Base-by-base conservation (phyloP, 1,140 invertebrate genomes). In the Daktulosphaira vitifoliae region DNA sequence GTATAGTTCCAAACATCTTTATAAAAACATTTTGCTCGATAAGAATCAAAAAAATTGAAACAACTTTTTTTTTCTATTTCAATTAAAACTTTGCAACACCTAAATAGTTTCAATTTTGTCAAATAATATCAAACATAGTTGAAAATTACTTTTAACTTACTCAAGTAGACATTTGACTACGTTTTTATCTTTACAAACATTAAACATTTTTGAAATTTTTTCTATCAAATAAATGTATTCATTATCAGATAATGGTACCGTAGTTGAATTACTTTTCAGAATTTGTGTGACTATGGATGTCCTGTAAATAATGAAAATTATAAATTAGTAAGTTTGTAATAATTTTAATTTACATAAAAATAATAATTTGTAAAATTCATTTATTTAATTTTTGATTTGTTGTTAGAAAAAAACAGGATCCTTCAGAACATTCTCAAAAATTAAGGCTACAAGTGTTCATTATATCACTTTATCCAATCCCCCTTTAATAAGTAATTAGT, bases 81-180 rank as follows among this genome's bases (percentile, higher is more conserved):
- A 62, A 62, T 62, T 48, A 62, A 29, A n/a, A 20, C 3, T 15
- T 48, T 18, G 18, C 56, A 62, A 48, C 56, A 62, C 18, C 56
- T 62, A 62, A 18, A 56, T 33, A 22, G 39, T 15, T n/a, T n/a
- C n/a, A n/a, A n/a, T n/a, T n/a, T n/a, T n/a, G n/a, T n/a, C n/a
- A n/a, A n/a, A n/a, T n/a, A n/a, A n/a, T n/a, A n/a, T n/a, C n/a
- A n/a, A n/a, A n/a, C n/a, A n/a, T n/a, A n/a, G n/a, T n/a, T n/a
- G 2, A 38, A 33, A 52, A 37, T 13, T 42, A n/a, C n/a, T 7
- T 15, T 11, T 33, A 11, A 33, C 29, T 33, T 46, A 62, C 56
- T 20, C 22, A 33, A 62, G 42, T 15, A 62, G 26, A 1, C 44
- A 15, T 33, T 62, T 46, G n/a, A 16, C 46, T 22, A 23, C 18